These are phyloP conservation scores for Sebastes baramenuke DNA, from an alignment of 2,797 vertebrate species.

Conservation along the genomic window DNA sequence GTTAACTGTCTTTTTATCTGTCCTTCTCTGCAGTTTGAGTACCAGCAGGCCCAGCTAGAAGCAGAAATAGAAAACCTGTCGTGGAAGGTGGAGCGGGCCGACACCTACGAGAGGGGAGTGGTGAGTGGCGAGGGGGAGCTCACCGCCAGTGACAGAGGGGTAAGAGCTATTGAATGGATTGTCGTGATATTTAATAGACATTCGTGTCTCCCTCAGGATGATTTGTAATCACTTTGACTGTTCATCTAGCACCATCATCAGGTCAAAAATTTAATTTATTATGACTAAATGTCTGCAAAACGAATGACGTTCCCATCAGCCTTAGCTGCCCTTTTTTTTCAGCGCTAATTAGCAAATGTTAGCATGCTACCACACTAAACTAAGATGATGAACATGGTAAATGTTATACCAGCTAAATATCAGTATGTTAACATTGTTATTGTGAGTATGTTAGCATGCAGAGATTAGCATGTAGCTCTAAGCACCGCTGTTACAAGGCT, in stretches of 20 bases:
- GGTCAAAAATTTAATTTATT: not conserved
- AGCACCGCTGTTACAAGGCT: not conserved
- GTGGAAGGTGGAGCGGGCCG: slow-evolving; percentile 98
- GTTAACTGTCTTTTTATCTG: not conserved
- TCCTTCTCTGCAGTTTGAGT: slow-evolving; percentile 90
- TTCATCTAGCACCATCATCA: too few relatives aligned
- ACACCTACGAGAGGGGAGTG: slow-evolving; percentile 96
- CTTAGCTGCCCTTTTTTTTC: not conserved
- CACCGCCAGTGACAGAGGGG: slow-evolving; percentile 86
- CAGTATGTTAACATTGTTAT: not conserved
- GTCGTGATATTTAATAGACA: not conserved
- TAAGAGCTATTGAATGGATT: slow-evolving; percentile 43
- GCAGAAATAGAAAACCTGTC: slow-evolving; percentile 99
- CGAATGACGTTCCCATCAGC: not conserved
- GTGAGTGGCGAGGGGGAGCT: slow-evolving; percentile 83
- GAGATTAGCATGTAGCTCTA: not conserved
- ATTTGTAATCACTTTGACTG: not conserved
- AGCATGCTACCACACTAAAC: not conserved
- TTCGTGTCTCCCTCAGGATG: not conserved
- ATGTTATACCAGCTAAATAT: not conserved
- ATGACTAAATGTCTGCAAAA: not conserved
- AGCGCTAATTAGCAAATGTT: not conserved
- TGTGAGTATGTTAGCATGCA: not conserved
- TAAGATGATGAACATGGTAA: not conserved
- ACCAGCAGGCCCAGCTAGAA: slow-evolving; percentile 98